Evolutionary conservation across 2,888 invertebrate species (phyloP), one percentile per base, ranked within the genome.

Genomic region (Graphium colonna): DNA sequence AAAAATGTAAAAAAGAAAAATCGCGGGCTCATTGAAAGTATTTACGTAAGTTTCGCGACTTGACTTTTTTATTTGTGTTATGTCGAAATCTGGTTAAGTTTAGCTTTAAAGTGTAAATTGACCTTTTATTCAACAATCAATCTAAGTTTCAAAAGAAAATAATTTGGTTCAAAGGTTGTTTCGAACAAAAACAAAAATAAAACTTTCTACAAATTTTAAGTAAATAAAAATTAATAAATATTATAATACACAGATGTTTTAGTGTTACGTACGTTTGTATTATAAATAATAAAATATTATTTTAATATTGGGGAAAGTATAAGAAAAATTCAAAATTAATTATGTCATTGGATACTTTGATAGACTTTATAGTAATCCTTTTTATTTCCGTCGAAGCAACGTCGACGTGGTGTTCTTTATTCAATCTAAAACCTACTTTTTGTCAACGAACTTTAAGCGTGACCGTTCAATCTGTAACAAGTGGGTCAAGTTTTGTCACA

Each of bases 21-120:
- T 40, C 4, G 16, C 31, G n/a, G 12, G 7, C 13, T 12, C n/a
- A 36, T 45, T 41, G 54, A 54, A 50, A 54, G 44, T 44, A 38
- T 52, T 54, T 50, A 54, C 40, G 54, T 54, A 54, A 54, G 21
- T 40, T 54, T 50, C 13, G 45, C 40, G 33, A 43, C 28, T 4
- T 5, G 10, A 40, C 13, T 10, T n/a, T 12, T 33, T 46, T 15
- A 8, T 9, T 21, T 8, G 15, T 1, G n/a, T 36, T 43, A 10
- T 4, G 21, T 8, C 42, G 42, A 41, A 36, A 43, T 13, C 42
- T 21, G 1, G n/a, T n/a, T n/a, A n/a, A n/a, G n/a, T n/a, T n/a
- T n/a, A n/a, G n/a, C n/a, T n/a, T n/a, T n/a, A n/a, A n/a, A n/a
- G n/a, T n/a, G n/a, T n/a, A n/a, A n/a, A n/a, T n/a, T n/a, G n/a